phyloP scores from a whole-genome alignment of 92 coral and sea anemone genomes.

The Phymanthus crucifer region DNA sequence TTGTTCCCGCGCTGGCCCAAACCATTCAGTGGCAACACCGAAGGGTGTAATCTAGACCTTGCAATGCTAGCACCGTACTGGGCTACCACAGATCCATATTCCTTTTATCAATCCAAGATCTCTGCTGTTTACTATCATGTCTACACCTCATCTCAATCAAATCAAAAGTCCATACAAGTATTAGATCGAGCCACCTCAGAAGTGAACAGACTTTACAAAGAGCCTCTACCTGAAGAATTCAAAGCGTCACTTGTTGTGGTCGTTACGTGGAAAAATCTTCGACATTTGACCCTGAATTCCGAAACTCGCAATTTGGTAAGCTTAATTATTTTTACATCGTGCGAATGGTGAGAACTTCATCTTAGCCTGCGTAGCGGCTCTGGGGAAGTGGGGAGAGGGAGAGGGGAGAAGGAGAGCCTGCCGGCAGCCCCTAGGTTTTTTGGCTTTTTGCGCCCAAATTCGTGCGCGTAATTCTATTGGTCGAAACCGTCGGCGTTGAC shows the following conservation, averaged over 20 bases:
- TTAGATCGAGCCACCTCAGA: constrained; percentile 22
- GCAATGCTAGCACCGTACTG: constrained; percentile 44
- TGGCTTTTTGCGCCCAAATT: too few species aligned
- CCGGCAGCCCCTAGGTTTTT: too few species aligned
- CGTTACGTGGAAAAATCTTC: constrained; percentile 33
- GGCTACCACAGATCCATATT: constrained; percentile 12
- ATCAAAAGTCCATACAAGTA: too few species aligned
- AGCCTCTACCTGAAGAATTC: constrained; percentile 30
- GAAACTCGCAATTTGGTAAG: neutral
- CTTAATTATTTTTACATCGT: too few species aligned
- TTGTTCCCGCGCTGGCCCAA: constrained; percentile 26
- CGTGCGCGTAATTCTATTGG: too few species aligned
- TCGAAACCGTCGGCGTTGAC: too few species aligned
- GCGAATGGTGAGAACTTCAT: too few species aligned
- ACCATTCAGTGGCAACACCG: constrained; percentile 15
- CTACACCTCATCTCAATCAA: constrained; percentile 6
- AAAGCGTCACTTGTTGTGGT: constrained; percentile 42
- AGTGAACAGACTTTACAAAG: constrained; percentile 4
- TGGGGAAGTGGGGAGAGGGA: too few species aligned
- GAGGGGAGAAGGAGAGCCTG: too few species aligned
- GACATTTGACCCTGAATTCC: neutral
- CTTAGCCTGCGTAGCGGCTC: too few species aligned
- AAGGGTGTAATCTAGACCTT: neutral
- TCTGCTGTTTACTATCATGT: constrained; percentile 34
- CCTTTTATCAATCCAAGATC: neutral